Evolutionary conservation across 1,140 invertebrate species (phyloP).

Genomic region (Globodera rostochiensis): DNA sequence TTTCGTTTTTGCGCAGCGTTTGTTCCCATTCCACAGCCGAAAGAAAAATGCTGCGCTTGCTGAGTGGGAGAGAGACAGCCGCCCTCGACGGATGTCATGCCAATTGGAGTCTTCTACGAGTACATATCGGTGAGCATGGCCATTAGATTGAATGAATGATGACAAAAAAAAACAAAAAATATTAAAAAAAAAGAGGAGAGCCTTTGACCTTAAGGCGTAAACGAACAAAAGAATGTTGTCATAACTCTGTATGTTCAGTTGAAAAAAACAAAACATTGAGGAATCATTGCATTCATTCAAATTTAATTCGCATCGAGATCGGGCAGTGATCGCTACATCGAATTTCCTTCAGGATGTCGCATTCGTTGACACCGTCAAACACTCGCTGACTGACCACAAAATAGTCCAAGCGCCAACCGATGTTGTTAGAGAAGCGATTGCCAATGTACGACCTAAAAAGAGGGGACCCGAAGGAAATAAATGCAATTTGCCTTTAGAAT

Average conservation of each 20-base stretch:
- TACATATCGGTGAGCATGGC: too few species aligned
- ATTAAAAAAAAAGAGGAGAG: too few species aligned
- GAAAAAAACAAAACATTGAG: too few species aligned
- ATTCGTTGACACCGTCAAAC: constrained; percentile 78
- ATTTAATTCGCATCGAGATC: constrained; percentile 66
- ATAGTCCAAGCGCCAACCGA: constrained; percentile 95
- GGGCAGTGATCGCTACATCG: constrained; percentile 83
- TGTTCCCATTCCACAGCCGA: background rate
- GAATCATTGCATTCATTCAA: background rate
- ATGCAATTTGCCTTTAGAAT: background rate
- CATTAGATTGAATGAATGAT: too few species aligned
- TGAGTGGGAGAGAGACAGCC: background rate
- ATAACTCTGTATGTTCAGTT: too few species aligned
- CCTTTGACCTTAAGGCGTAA: too few species aligned
- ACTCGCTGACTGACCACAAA: constrained; percentile 84
- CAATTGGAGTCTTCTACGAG: background rate
- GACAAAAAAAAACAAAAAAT: too few species aligned
- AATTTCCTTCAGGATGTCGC: constrained; percentile 68
- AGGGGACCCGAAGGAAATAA: too few species aligned
- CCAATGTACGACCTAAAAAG: constrained; percentile 73
- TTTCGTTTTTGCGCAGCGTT: constrained; percentile 34
- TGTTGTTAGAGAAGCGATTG: constrained; percentile 82
- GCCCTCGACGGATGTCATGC: background rate
- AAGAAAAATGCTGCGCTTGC: background rate
- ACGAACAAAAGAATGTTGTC: too few species aligned